A percentile compares a stretch with the other conserved stretches of the same genome.
Evolutionary conservation across 2,888 invertebrate genomes (phyloP).

Genomic region (Dryobota labecula): DNA sequence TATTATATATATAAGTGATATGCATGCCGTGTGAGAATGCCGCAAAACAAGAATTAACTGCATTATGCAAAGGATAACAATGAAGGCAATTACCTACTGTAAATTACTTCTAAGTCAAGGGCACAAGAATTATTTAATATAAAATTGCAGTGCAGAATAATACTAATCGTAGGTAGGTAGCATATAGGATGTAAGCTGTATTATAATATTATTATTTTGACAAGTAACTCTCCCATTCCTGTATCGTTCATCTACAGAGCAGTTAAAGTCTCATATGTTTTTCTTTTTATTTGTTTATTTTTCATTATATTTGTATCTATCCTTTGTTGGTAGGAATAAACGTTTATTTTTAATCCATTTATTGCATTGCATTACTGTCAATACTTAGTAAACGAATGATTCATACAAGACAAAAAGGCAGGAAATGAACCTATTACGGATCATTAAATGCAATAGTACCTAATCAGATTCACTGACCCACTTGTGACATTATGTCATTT

Average conservation of each 20-base stretch:
- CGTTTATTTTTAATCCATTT: background rate
- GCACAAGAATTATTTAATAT: slow-evolving; percentile 35
- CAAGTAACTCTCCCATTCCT: too few species aligned
- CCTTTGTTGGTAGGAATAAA: background rate
- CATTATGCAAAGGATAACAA: slow-evolving; percentile 25
- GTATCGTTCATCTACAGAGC: too few species aligned
- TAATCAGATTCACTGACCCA: slow-evolving; percentile 58
- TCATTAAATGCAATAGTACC: slow-evolving; percentile 54
- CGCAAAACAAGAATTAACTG: slow-evolving; percentile 15
- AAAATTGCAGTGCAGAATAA: slow-evolving; percentile 25
- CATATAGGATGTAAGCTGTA: background rate
- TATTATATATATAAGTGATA: too few species aligned
- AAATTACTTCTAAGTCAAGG: slow-evolving; percentile 39
- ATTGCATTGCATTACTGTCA: background rate
- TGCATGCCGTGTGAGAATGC: background rate
- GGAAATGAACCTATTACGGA: slow-evolving; percentile 51
- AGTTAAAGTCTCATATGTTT: too few species aligned
- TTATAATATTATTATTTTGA: too few species aligned
- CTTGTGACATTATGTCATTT: slow-evolving; percentile 50
- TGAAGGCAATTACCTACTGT: slow-evolving; percentile 14
- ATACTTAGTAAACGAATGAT: slow-evolving; percentile 21
- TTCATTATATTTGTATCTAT: background rate
- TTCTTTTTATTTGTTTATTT: background rate
- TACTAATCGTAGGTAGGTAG: background rate
- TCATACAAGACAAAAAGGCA: slow-evolving; percentile 35